Conservation (phyloP, 2,113 vertebrate genomes). For the Oceanodroma tethys region DNA sequence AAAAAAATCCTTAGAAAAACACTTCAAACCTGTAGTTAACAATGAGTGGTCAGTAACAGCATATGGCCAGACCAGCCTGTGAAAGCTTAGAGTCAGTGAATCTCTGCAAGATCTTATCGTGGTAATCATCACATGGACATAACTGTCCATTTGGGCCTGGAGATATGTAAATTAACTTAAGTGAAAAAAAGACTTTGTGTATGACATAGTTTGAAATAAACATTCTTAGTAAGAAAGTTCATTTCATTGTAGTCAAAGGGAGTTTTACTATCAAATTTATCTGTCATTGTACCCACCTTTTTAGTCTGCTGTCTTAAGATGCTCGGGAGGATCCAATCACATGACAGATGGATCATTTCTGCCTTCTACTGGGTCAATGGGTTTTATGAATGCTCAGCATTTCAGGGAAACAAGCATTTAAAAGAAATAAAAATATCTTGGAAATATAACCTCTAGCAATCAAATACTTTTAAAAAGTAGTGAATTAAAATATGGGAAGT, state of each 20-base stretch:
- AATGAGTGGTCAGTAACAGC: not conserved
- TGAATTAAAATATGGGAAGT: not conserved
- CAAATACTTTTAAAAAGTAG: not conserved
- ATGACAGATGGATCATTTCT: not conserved
- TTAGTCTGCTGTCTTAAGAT: not conserved
- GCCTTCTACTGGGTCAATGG: not conserved
- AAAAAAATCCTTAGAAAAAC: not conserved
- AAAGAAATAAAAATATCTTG: not conserved
- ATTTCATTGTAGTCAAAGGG: not conserved
- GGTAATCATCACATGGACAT: not conserved
- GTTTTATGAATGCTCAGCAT: not conserved
- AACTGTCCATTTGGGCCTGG: not conserved
- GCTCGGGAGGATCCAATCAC: not conserved
- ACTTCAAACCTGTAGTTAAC: not conserved
- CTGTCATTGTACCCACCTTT: not conserved
- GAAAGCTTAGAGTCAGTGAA: not conserved
- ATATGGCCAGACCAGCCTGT: not conserved
- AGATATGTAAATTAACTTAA: not conserved
- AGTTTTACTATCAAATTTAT: not conserved
- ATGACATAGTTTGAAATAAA: not conserved
- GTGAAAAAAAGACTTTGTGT: not conserved
- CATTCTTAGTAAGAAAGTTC: not conserved
- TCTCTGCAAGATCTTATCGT: not conserved
- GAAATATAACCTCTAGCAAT: not conserved
- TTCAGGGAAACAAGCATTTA: not conserved